Conservation (phyloP, 2,797 vertebrate species). For the Brachyalestes nurse region DNA sequence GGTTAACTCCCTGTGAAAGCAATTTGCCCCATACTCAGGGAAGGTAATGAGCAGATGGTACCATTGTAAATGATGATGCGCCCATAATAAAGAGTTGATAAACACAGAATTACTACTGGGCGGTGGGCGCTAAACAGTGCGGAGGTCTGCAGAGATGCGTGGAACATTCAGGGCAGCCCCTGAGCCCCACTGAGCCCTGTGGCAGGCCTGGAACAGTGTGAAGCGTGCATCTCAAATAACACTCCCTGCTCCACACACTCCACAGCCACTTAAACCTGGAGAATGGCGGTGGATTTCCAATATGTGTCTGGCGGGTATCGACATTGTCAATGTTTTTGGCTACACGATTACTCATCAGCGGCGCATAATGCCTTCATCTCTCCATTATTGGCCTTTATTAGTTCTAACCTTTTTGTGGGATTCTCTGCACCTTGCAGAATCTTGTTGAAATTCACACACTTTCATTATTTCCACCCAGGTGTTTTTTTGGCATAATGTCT, state of each 20-base stretch:
- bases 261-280: neutral
- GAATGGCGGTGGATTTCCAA: neutral
- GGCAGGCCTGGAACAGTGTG: slow-evolving; percentile 42
- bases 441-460: slow-evolving; percentile 22
- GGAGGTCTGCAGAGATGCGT: slow-evolving; percentile 55
- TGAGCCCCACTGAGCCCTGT: slow-evolving; percentile 43
- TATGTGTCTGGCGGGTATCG: neutral
- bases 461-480: neutral
- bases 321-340: neutral
- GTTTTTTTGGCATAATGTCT: slow-evolving; percentile 29
- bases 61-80: slow-evolving; percentile 87
- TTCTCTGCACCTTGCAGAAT: slow-evolving; percentile 35
- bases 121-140: slow-evolving; percentile 65
- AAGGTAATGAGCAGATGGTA: slow-evolving; percentile 87
- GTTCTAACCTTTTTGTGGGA: slow-evolving; percentile 44
- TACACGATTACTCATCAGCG: neutral
- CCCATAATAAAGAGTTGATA: slow-evolving; percentile 87
- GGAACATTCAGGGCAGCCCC: slow-evolving; percentile 58
- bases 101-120: slow-evolving; percentile 84
- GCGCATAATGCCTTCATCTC: slow-evolving; percentile 33
- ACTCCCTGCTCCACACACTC: slow-evolving; percentile 12
- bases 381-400: slow-evolving; percentile 32
- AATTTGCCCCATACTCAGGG: slow-evolving; percentile 86
- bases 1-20: slow-evolving; percentile 83
- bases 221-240: slow-evolving; percentile 32